Evolutionary conservation across 2,113 vertebrate genomes (phyloP).

Genomic region (Sula dactylatra): DNA sequence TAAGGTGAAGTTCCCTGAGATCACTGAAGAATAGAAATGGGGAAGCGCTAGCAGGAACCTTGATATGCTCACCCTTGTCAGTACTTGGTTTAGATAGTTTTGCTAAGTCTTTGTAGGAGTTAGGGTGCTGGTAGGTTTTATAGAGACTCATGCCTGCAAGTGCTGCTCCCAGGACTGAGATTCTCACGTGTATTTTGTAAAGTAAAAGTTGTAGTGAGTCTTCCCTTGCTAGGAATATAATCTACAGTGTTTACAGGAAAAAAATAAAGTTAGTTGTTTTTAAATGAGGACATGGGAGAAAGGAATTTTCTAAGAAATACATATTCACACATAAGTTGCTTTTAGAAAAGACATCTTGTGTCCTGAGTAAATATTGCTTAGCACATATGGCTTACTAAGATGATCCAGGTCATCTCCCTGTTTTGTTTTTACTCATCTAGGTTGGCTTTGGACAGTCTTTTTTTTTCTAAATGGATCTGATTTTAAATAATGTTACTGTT

Average conservation of each 20-base stretch:
- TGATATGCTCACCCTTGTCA: neutral
- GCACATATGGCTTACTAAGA: neutral
- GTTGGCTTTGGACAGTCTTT: neutral
- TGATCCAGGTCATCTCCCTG: neutral
- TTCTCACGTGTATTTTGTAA: neutral
- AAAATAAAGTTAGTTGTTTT: neutral
- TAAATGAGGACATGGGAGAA: neutral
- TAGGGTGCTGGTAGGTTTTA: neutral
- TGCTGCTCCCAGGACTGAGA: neutral
- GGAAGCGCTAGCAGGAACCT: neutral
- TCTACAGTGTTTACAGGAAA: neutral
- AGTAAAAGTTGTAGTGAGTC: neutral
- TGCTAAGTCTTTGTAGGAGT: neutral
- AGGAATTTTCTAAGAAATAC: neutral
- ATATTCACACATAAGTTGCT: neutral
- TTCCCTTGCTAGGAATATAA: neutral
- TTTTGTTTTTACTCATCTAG: neutral
- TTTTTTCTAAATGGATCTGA: neutral
- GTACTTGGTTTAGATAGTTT: neutral
- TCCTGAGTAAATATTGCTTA: neutral
- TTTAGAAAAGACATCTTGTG: neutral
- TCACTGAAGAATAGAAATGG: rapidly evolving
- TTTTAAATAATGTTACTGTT: neutral
- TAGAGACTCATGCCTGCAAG: neutral
- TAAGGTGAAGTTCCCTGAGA: too few relatives aligned